Conservation (phyloP, 2,113 vertebrate species). For the Orcinus orca region DNA sequence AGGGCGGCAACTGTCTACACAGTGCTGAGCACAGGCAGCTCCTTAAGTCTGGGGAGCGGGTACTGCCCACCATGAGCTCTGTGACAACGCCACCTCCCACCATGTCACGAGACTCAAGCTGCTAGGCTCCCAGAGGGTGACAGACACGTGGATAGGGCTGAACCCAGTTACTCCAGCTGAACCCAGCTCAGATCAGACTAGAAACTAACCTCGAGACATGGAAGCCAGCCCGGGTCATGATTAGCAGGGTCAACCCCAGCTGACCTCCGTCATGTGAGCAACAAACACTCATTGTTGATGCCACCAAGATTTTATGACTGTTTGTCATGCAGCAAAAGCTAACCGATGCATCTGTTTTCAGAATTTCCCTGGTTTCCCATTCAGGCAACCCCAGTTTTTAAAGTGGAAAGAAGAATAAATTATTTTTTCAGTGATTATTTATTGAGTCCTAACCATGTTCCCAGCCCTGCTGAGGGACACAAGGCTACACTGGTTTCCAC, state of each 20-base stretch:
- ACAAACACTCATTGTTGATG: not conserved
- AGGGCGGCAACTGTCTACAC: not conserved
- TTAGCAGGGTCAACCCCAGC: not conserved
- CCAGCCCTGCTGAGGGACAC: not conserved
- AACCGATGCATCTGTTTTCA: not conserved
- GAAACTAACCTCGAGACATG: not conserved
- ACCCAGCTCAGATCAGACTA: not conserved
- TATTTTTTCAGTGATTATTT: not conserved
- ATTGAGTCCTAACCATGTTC: not conserved
- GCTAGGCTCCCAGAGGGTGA: not conserved
- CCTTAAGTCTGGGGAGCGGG: not conserved
- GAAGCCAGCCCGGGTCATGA: not conserved
- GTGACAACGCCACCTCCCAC: accelerated
- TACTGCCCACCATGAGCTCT: accelerated
- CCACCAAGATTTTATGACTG: not conserved
- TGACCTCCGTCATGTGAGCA: not conserved
- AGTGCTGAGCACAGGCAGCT: not conserved
- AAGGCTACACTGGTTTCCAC: not conserved
- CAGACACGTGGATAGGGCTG: not conserved
- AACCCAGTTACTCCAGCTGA: not conserved
- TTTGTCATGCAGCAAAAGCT: not conserved
- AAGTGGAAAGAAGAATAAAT: not conserved
- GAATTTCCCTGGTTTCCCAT: not conserved
- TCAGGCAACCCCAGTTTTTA: not conserved
- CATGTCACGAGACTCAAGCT: not conserved